Conservation (phyloP, 2,113 vertebrate genomes). For the Calcarius ornatus region DNA sequence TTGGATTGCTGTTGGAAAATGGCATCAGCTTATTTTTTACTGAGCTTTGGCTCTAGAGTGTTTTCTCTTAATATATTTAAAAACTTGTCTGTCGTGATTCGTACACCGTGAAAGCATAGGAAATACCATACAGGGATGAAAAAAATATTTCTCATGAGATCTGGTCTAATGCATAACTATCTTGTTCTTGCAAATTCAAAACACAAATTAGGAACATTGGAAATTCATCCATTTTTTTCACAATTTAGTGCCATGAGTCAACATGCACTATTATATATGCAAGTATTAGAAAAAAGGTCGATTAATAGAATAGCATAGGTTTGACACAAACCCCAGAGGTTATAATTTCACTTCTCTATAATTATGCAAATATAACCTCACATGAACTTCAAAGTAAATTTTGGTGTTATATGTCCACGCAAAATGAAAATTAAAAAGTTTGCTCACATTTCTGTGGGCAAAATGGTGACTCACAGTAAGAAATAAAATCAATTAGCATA, state of each 20-base stretch:
- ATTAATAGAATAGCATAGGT: neutral
- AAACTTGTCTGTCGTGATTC: neutral
- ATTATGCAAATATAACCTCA: neutral
- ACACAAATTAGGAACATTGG: neutral
- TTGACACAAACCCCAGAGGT: neutral
- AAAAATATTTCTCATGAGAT: neutral
- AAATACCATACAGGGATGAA: neutral
- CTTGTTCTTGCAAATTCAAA: neutral
- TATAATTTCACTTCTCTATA: neutral
- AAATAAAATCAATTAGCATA: neutral
- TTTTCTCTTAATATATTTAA: neutral
- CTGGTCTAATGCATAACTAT: neutral
- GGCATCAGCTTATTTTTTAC: neutral
- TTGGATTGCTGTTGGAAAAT: neutral
- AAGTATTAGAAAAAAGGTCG: neutral
- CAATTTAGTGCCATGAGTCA: neutral
- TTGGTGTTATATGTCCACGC: neutral
- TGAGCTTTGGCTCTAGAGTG: neutral
- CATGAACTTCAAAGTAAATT: neutral
- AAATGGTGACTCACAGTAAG: neutral
- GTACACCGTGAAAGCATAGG: neutral
- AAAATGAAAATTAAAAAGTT: neutral
- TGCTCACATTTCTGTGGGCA: neutral
- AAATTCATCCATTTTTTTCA: neutral
- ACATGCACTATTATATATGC: neutral